Evolutionary conservation across 2,888 invertebrate species (phyloP), one percentile per base, ranked within the genome.

Genomic region (Strigamia crassipes): DNA sequence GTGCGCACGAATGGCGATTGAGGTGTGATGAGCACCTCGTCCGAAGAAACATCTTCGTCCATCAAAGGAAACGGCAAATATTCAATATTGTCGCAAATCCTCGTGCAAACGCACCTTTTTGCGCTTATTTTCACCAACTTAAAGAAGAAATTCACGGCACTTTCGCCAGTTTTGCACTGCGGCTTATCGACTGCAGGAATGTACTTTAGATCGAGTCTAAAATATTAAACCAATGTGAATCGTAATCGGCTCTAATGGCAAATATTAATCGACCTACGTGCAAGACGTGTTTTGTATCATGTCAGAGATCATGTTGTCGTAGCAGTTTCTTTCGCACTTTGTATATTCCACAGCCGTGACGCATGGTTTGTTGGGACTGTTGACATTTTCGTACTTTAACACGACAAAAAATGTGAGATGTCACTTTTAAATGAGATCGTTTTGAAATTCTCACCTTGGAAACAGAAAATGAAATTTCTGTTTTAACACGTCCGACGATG

Each of bases 291-390:
- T 46, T 3, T 2, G 4, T 6, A 46, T 2, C 3, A 46, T 2
- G 2, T 77, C 61, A 56, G 82, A 15, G 23, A 82, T 46, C 78
- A 13, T 34, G 78, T 82, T 5, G 79, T 31, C 15, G 82, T 82
- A 13, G 79, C 56, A 31, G 66, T 46, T 23, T 15, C 15, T 15
- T 9, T 56, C 34, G 46, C 80, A 51, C 8, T 46, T 4, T 80
- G 56, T 27, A 46, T 27, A 23, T 80, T 80, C 66, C 4, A 5
- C 41, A 15, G 34, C 27, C n/a, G n/a, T 56, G 21, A 15, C 23
- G 4, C 38, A 27, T 0, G 41, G 23, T 51, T 27, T 31, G n/a
- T 27, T 56, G 77, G 82, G 10, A 79, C 82, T 41, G 79, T 79
- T 82, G 3, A 18, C 34, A 41, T 56, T 80, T 51, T 31, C 41